Evolutionary conservation across 2,888 invertebrate species (phyloP).

Genomic region (Standfussiana lucernea): DNA sequence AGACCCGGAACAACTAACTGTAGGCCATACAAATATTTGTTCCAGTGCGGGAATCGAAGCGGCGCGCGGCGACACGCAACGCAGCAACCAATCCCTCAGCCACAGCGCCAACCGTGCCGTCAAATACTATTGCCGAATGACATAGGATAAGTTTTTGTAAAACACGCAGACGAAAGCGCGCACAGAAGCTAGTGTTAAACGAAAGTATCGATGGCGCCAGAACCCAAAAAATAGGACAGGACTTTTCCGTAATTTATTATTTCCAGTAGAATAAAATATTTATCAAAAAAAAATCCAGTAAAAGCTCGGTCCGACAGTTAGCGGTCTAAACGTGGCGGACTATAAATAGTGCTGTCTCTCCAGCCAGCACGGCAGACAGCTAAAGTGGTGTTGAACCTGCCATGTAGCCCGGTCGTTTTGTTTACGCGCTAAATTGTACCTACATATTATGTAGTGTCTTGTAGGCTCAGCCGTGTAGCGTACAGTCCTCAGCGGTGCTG

Average conservation of each 20-base stretch:
- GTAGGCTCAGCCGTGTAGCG: constrained; percentile 13
- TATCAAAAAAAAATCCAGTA: background rate
- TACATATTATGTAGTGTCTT: background rate
- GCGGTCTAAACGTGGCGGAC: constrained; percentile 4
- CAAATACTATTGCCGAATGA: too few species aligned
- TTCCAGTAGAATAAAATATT: background rate
- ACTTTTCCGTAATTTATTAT: background rate
- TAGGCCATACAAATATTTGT: too few species aligned
- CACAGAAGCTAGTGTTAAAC: background rate
- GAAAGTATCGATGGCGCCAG: background rate
- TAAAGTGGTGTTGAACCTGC: constrained; percentile 50
- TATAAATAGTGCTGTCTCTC: constrained; percentile 62
- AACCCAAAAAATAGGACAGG: background rate
- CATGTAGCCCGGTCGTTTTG: constrained; percentile 31
- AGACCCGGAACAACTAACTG: background rate
- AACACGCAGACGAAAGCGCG: background rate
- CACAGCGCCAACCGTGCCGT: background rate
- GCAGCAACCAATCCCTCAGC: background rate
- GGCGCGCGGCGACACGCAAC: background rate
- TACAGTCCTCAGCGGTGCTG: too few species aligned
- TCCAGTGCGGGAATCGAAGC: background rate
- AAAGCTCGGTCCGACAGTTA: constrained; percentile 9
- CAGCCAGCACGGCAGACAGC: constrained; percentile 27
- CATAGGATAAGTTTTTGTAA: too few species aligned
- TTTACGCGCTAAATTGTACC: constrained; percentile 39